phyloP scores from a whole-genome alignment of 1,140 invertebrate species.

The Probaryconus sp. region DNA sequence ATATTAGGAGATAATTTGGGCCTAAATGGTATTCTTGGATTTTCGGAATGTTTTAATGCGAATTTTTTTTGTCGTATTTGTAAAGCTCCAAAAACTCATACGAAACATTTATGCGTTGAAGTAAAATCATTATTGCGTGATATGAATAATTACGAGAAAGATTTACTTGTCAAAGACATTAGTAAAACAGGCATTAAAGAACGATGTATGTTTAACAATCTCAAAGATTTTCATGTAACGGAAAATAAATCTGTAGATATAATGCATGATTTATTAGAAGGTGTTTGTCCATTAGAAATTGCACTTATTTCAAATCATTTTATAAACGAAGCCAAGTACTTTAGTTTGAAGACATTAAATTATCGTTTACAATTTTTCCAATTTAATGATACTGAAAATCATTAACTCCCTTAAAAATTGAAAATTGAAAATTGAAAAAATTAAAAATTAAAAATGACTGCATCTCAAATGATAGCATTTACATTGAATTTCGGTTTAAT shows the following conservation, averaged over 20 bases:
- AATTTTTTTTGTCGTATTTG: constrained; percentile 57
- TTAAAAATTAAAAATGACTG: constrained; percentile 51
- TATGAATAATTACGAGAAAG: too few species aligned
- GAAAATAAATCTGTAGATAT: constrained; percentile 38
- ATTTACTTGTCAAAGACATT: too few species aligned
- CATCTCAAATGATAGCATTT: constrained; percentile 63
- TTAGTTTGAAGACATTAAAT: constrained; percentile 34
- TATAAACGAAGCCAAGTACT: constrained; percentile 17
- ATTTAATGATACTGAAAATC: constrained; percentile 7
- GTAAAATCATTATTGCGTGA: too few species aligned
- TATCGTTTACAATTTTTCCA: constrained; percentile 23
- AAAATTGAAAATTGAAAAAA: constrained; percentile 32
- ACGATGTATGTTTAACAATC: constrained; percentile 33
- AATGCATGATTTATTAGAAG: constrained; percentile 40
- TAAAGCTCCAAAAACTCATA: constrained; percentile 9
- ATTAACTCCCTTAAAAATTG: constrained; percentile 1
- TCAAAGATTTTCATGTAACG: constrained; percentile 34
- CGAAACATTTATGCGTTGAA: too few species aligned
- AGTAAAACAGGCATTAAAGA: constrained; percentile 26
- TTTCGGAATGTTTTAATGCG: constrained; percentile 23
- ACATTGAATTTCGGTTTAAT: constrained; percentile 53
- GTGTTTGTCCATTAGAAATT: constrained; percentile 31
- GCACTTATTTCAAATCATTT: constrained; percentile 10
- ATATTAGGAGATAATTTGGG: constrained; percentile 44
- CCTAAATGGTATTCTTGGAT: constrained; percentile 38